Evolutionary conservation across 2,797 vertebrate species (phyloP), one percentile per base, ranked within the genome.

Genomic region (Mastacembelus armatus): DNA sequence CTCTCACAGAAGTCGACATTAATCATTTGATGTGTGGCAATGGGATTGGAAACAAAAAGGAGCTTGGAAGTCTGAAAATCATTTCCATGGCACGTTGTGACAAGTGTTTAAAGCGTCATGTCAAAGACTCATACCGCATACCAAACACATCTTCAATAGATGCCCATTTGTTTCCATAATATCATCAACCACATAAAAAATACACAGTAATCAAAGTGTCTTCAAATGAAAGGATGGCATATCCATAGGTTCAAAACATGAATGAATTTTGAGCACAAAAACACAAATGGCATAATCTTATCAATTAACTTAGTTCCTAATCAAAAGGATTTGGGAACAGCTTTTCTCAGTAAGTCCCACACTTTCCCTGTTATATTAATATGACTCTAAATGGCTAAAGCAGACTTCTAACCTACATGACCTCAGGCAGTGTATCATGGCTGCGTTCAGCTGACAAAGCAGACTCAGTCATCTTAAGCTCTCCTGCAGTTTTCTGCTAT

Each of bases 21-120:
- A 81, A 83, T 86, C 58, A 85, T 82, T 72, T 74, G 54, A 76
- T 74, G 78, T 69, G 58, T 78, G 35, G 63, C 35, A 32, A 39
- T 60, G 48, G 39, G 56, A 67, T 49, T 77, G 57, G 52, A 80
- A 72, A 84, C 68, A 78, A 74, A 80, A 61, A 50, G 35, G 62
- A 61, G 50, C 70, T 58, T 57, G 49, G 52, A 63, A 45, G 59
- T 70, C 32, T 62, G 38, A 81, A 81, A 83, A 83, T 61, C 5
- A 40, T 76, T 79, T 82, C 44, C 7, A 19, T 67, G 57, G 48
- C 29, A 33, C 15, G 18, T 80, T 74, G 33, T 73, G 52, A 71
- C 21, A 24, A 60, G 40, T 19, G 24, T 64, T 77, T 62, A 49
- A 66, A 74, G 40, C 43, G 7, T 71, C 39, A 65, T 40, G 15